A percentile compares a stretch with the other conserved stretches of the same genome.
phyloP scores from a whole-genome alignment of 2,113 vertebrate genomes.

The Pelecanoides urinatrix region DNA sequence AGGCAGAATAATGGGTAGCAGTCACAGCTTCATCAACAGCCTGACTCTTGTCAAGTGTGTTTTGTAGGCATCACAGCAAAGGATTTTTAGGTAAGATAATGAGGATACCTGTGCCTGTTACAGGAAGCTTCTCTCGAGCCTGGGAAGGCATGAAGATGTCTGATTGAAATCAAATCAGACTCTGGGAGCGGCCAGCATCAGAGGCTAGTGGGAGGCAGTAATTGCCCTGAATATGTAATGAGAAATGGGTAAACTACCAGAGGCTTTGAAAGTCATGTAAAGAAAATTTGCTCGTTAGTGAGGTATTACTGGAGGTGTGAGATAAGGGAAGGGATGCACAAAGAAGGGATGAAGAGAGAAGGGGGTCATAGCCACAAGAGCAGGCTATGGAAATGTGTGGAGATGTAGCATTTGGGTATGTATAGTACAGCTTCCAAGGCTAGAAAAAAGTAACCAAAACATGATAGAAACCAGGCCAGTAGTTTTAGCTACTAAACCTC shows the following conservation, averaged over 20 bases:
- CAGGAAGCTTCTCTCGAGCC: neutral
- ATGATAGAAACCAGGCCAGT: neutral
- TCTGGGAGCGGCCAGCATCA: neutral
- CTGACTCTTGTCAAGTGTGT: neutral
- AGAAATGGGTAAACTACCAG: neutral
- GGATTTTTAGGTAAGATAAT: constrained; percentile 3
- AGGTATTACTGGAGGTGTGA: neutral
- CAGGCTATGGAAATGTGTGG: neutral
- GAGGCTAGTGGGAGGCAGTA: neutral
- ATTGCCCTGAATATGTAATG: constrained; percentile 14
- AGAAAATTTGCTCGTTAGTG: constrained; percentile 10
- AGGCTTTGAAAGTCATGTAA: neutral
- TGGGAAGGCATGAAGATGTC: neutral
- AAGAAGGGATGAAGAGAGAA: neutral
- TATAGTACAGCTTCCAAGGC: neutral
- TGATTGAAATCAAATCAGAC: neutral
- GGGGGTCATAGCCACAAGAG: neutral
- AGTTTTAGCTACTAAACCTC: neutral
- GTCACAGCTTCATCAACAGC: neutral
- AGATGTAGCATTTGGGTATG: neutral
- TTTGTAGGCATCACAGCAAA: neutral
- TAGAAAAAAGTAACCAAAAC: neutral
- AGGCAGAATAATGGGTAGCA: neutral
- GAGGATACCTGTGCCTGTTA: neutral
- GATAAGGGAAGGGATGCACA: neutral